Base-by-base conservation (phyloP, 2,797 vertebrate genomes). In the Sebastes melanostomus region DNA sequence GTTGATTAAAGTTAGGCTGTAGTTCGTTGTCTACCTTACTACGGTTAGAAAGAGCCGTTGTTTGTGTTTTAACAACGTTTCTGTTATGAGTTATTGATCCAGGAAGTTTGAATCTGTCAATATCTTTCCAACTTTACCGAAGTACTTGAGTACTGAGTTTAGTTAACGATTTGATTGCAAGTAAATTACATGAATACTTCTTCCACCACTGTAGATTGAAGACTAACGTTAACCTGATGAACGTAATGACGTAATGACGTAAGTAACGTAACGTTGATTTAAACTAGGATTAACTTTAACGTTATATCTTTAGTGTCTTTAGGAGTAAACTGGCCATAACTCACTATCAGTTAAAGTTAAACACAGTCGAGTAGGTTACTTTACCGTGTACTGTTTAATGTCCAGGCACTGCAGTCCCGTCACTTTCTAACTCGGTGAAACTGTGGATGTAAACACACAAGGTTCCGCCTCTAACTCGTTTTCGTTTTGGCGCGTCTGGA, bases 401-500 rank as follows among this genome's bases (percentile, higher is more conserved):
- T 55, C 9, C 62, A 25, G 14, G 8, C 4, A 59, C 12, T 29
- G 34, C 32, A 58, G 50, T 67, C n/a, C 1, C 9, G 62, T 18
- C 62, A 25, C 13, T 25, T n/a, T 25, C 3, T 54, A 30, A 29
- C 56, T 59, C 56, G 18, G 46, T 46, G 18, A 66, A 52, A 42
- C 8, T 4, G 9, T 42, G 38, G 38, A 42, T 22, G 38, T 14
- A 20, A 71, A 75, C 65, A 72, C 34, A 16, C 25, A 34, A 18
- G 9, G 6, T 42, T 58, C 25, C 4, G 24, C 36, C 38, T 3
- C 60, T 8, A 3, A 2, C n/a, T 34, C 12, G 14, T 65, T 86
- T 88, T 68, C 11, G 77, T 67, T 55, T 86, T 80, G 32, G 84
- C 87, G 87, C 84, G 13, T 29, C 18, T 3, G 1, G 1, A 71